Percentiles rank a stretch among this genome's conserved stretches.
phyloP scores from a whole-genome alignment of 1,140 invertebrate genomes.

The Mycetomoellerius zeteki region DNA sequence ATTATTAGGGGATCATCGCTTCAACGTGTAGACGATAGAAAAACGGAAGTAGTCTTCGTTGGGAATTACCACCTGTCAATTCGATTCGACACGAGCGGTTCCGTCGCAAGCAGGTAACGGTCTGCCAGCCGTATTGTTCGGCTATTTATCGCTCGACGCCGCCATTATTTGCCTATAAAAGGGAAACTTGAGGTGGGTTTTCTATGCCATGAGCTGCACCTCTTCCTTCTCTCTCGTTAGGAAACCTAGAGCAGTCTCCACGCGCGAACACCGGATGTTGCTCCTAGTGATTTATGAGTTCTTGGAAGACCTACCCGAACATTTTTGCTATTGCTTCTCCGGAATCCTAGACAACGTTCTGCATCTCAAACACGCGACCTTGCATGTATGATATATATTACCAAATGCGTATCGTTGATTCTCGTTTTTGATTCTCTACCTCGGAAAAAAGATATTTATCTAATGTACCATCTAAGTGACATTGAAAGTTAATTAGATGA shows the following conservation, averaged over 20 bases:
- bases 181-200: slow-evolving; percentile 61
- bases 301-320: slow-evolving; percentile 7
- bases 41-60: slow-evolving; percentile 52
- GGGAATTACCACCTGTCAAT: slow-evolving; percentile 70
- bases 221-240: slow-evolving; percentile 28
- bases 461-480: slow-evolving; percentile 8
- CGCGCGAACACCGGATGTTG: slow-evolving; percentile 38
- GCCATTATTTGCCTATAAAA: slow-evolving; percentile 56
- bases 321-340: slow-evolving; percentile 34
- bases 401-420: not conserved
- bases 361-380: slow-evolving; percentile 15
- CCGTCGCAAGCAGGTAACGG: slow-evolving; percentile 62
- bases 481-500: slow-evolving; percentile 13
- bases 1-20: slow-evolving; percentile 65
- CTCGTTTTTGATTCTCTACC: slow-evolving; percentile 1
- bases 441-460: slow-evolving; percentile 4
- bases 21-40: slow-evolving; percentile 18
- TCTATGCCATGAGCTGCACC: slow-evolving; percentile 18
- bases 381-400: slow-evolving; percentile 19
- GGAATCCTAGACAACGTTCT: not conserved
- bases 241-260: not conserved
- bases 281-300: slow-evolving; percentile 39
- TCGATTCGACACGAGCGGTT: slow-evolving; percentile 11
- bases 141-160: slow-evolving; percentile 58
- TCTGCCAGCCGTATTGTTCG: slow-evolving; percentile 69